Conservation (phyloP, 2,113 vertebrate genomes). For the Pollimyrus isidori region DNA sequence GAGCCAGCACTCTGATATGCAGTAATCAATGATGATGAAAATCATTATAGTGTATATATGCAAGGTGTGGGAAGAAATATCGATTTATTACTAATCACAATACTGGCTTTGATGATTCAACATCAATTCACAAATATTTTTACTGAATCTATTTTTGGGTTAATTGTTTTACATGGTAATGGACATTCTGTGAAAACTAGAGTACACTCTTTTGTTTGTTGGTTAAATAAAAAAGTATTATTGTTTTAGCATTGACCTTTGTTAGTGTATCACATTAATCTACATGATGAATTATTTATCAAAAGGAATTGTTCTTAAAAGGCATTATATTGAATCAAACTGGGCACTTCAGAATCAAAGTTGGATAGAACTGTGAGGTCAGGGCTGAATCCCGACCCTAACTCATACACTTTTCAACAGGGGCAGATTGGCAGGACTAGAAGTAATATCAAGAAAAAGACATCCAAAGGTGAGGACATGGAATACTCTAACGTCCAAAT, state of each 20-base stretch:
- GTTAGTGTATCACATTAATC: too few species aligned
- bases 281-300: too few species aligned
- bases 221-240: not conserved
- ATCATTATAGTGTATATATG: not conserved
- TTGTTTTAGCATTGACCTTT: too few species aligned
- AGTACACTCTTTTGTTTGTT: not conserved
- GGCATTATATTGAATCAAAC: not conserved
- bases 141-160: not conserved
- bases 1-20: not conserved
- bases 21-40: not conserved
- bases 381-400: not conserved
- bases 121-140: not conserved
- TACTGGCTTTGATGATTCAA: not conserved
- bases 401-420: constrained; percentile 2
- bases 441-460: not conserved
- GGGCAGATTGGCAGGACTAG: not conserved
- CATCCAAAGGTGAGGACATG: not conserved
- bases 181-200: not conserved
- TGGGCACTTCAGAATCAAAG: not conserved
- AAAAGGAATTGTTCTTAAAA: not conserved
- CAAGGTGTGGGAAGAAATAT: not conserved
- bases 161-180: not conserved
- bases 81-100: not conserved
- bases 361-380: not conserved
- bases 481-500: not conserved